Conservation (phyloP, 2,113 vertebrate species). For the Neogobius melanostomus region DNA sequence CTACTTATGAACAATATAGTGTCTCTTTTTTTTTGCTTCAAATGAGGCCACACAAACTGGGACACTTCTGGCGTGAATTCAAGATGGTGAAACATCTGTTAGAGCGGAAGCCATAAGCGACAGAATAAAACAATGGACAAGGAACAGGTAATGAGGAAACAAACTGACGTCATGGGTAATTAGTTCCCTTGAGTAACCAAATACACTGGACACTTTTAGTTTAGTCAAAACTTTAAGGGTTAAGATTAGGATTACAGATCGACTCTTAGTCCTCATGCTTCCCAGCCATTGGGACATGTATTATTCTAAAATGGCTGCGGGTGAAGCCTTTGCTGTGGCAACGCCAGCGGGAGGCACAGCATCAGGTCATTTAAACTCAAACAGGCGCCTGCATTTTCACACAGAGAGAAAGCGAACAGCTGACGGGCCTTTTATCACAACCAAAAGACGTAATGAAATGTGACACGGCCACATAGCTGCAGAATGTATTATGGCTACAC, state of each 20-base stretch:
- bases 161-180: no score
- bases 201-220: no score
- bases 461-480: constrained; percentile 32
- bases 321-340: constrained; percentile 13
- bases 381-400: constrained; percentile 29
- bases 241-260: no score
- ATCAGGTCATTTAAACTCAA: constrained; percentile 23
- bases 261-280: background rate
- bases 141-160: background rate
- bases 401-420: constrained; percentile 29
- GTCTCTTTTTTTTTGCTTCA: background rate
- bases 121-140: background rate
- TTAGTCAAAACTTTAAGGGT: no score
- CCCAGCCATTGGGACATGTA: constrained; percentile 13
- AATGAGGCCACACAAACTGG: constrained; percentile 62
- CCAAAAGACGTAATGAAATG: constrained; percentile 37
- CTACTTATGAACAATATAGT: background rate
- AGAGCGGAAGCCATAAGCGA: background rate
- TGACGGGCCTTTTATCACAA: constrained; percentile 42
- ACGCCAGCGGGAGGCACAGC: constrained; percentile 16
- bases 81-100: background rate
- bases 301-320: constrained; percentile 32
- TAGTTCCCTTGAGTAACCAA: no score
- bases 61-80: constrained; percentile 28
- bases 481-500: constrained; percentile 46